Evolutionary conservation across 2,113 vertebrate species (phyloP).

Genomic region (Stomatorhinus ivindoensis): DNA sequence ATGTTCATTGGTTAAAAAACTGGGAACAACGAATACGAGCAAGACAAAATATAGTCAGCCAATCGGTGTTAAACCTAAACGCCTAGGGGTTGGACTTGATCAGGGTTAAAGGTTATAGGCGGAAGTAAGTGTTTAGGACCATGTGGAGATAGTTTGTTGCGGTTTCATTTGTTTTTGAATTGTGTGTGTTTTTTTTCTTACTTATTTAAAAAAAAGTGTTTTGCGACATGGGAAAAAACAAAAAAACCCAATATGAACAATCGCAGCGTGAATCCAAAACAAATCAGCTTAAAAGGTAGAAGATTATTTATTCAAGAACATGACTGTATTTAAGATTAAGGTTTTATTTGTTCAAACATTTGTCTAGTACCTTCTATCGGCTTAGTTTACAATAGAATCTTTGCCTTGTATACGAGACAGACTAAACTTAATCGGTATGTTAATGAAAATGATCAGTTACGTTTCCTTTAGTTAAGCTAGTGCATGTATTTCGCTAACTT

Average conservation of each 20-base stretch:
- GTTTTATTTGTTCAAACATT: neutral
- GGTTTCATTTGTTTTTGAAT: neutral
- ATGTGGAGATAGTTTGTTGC: neutral
- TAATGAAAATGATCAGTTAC: neutral
- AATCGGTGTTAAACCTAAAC: neutral
- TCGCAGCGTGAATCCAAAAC: constrained; percentile 25
- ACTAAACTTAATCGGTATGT: neutral
- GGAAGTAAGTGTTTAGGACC: neutral
- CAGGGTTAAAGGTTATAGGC: constrained; percentile 12
- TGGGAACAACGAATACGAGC: neutral
- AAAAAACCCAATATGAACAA: constrained; percentile 26
- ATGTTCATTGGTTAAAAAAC: neutral
- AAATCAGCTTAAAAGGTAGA: constrained; percentile 37
- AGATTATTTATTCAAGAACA: neutral
- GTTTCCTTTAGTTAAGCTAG: neutral
- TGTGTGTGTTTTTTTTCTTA: neutral
- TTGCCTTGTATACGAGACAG: neutral
- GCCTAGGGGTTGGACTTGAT: neutral
- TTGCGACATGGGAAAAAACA: constrained; percentile 45
- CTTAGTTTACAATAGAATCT: neutral
- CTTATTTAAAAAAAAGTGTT: neutral
- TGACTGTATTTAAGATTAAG: neutral
- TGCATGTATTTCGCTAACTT: neutral
- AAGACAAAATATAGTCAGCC: neutral
- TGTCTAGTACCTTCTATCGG: too few relatives aligned